phyloP scores from a whole-genome alignment of 2,113 vertebrate species.

The Synodontis membranacea region DNA sequence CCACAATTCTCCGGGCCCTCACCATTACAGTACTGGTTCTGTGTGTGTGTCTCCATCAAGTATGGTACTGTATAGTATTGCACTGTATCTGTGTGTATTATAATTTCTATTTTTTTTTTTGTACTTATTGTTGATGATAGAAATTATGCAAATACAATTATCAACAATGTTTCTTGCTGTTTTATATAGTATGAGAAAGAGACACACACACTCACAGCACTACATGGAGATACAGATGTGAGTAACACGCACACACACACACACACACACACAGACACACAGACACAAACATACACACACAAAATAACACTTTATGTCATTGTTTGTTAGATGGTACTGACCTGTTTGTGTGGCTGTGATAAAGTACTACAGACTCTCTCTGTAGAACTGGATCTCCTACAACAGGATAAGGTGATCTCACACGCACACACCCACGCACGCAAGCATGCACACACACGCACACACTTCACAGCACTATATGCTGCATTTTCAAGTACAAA shows the following conservation, averaged over 20 bases:
- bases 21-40: slow-evolving; percentile 66
- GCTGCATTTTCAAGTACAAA: too few species aligned
- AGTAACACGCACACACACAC: slow-evolving; percentile 48
- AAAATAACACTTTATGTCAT: neutral
- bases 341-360: slow-evolving; percentile 54
- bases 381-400: slow-evolving; percentile 42
- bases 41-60: slow-evolving; percentile 65
- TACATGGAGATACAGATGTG: slow-evolving; percentile 78
- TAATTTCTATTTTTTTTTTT: neutral
- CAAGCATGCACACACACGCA: neutral
- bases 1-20: slow-evolving; percentile 66
- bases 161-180: neutral
- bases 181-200: slow-evolving; percentile 53
- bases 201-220: slow-evolving; percentile 60
- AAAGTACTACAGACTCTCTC: slow-evolving; percentile 48
- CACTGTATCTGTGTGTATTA: neutral
- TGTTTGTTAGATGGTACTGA: slow-evolving; percentile 48
- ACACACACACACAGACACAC: slow-evolving; percentile 1
- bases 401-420: slow-evolving; percentile 45
- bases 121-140: neutral
- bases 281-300: slow-evolving; percentile 4
- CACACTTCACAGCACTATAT: neutral
- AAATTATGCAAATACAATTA: too few species aligned
- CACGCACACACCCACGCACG: neutral
- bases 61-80: slow-evolving; percentile 59